Percentiles rank a stretch among this genome's conserved stretches.
These are phyloP conservation scores for Periophthalmus magnuspinnatus DNA, from an alignment of 2,797 vertebrate genomes.

Conservation along the genomic window DNA sequence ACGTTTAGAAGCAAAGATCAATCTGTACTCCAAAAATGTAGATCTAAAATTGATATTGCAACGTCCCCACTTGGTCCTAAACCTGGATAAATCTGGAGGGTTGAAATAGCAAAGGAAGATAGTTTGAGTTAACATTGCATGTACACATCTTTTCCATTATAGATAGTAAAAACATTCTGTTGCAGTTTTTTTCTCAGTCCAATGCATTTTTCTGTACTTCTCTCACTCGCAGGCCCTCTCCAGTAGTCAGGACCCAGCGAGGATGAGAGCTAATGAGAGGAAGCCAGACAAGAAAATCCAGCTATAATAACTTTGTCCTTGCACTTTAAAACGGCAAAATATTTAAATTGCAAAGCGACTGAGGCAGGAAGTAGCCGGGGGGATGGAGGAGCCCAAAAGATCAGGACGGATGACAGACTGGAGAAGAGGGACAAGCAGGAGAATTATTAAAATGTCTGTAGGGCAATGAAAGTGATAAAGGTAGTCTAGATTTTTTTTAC, in stretches of 20 bases:
- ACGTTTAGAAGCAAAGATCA: background rate
- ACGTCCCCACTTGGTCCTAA: background rate
- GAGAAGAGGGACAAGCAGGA: conserved; percentile 55
- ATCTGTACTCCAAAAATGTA: background rate
- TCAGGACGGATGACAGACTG: conserved; percentile 20
- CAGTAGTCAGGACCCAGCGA: conserved; percentile 20
- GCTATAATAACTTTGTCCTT: conserved; percentile 61
- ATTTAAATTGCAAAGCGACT: conserved; percentile 60
- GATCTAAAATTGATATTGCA: too few species aligned
- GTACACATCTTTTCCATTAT: conserved; percentile 7
- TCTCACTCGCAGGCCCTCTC: conserved; percentile 15
- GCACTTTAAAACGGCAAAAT: conserved; percentile 55
- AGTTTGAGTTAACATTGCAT: background rate
- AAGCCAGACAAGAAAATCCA: conserved; percentile 33
- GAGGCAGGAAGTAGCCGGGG: conserved; percentile 46
- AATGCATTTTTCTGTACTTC: too few species aligned
- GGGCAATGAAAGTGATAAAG: conserved; percentile 67
- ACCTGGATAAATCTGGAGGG: background rate
- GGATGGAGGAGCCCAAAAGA: conserved; percentile 38
- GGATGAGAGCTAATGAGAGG: conserved; percentile 40
- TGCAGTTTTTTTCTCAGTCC: conserved; percentile 23
- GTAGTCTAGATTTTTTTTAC: conserved; percentile 60
- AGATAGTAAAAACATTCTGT: conserved; percentile 38
- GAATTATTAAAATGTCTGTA: conserved; percentile 78
- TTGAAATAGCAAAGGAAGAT: background rate